A percentile compares a stretch with the other conserved stretches of the same genome.
Evolutionary conservation across 2,113 vertebrate genomes (phyloP).

Genomic region (Boleophthalmus pectinirostris): DNA sequence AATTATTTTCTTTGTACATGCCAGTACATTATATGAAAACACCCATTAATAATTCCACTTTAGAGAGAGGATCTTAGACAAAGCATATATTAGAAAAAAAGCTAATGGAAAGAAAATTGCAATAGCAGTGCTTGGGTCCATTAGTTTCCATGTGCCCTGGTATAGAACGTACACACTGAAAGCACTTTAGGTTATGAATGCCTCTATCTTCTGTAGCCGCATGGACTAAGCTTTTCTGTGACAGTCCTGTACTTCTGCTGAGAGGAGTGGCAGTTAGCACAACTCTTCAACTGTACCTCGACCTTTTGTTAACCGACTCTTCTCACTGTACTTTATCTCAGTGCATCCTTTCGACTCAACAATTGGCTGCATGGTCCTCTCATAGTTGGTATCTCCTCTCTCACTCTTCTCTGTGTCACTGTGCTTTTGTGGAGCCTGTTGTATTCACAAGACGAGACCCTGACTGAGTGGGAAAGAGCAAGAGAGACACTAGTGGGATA

Average conservation of each 20-base stretch:
- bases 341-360: constrained; percentile 36
- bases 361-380: constrained; percentile 23
- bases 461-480: constrained; percentile 35
- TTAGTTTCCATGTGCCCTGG: too few relatives aligned
- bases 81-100: not conserved
- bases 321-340: constrained; percentile 31
- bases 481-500: constrained; percentile 59
- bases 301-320: constrained; percentile 28
- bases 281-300: constrained; percentile 14
- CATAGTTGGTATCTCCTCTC: constrained; percentile 33
- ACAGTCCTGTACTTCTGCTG: constrained; percentile 25
- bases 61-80: not conserved
- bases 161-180: constrained; percentile 3
- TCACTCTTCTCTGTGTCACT: not conserved
- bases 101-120: not conserved
- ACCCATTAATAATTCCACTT: not conserved
- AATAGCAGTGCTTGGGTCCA: not conserved
- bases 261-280: constrained; percentile 16
- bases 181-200: not conserved
- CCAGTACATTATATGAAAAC: not conserved
- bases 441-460: constrained; percentile 35
- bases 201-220: not conserved
- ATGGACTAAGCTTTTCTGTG: not conserved
- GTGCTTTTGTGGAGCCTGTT: constrained; percentile 26
- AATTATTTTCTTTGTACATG: not conserved